Evolutionary conservation across 2,113 vertebrate genomes (phyloP).

Genomic region (Mustela lutreola): DNA sequence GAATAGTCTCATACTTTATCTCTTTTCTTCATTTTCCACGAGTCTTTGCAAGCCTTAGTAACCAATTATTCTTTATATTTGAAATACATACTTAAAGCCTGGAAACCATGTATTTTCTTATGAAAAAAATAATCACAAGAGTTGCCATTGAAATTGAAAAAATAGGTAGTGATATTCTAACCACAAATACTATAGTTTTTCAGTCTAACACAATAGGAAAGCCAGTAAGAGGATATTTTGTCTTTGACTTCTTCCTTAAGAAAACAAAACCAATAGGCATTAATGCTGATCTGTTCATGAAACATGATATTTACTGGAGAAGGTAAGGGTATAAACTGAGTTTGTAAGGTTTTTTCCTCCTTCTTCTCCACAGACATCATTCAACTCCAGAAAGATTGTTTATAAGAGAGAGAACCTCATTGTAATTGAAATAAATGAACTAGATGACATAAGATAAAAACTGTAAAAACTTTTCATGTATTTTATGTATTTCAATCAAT

Average conservation of each 20-base stretch:
- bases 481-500: conserved; percentile 72
- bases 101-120: not conserved
- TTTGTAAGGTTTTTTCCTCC: not conserved
- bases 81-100: not conserved
- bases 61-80: conserved; percentile 38
- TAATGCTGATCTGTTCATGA: not conserved
- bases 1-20: not conserved
- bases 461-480: conserved; percentile 70
- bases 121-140: not conserved
- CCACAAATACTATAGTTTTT: conserved; percentile 15
- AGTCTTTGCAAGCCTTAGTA: conserved; percentile 40
- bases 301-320: not conserved
- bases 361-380: conserved; percentile 67
- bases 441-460: conserved; percentile 51
- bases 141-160: not conserved
- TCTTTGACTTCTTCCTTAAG: conserved; percentile 36
- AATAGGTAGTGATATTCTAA: not conserved
- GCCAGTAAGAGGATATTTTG: conserved; percentile 12
- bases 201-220: conserved; percentile 35
- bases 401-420: conserved; percentile 70
- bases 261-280: conserved; percentile 58
- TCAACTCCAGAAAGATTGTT: conserved; percentile 68
- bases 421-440: conserved; percentile 75
- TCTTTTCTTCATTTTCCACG: not conserved
- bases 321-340: conserved; percentile 46